Evolutionary conservation across 2,797 vertebrate species (phyloP).

Genomic region (Ficedula albicollis): DNA sequence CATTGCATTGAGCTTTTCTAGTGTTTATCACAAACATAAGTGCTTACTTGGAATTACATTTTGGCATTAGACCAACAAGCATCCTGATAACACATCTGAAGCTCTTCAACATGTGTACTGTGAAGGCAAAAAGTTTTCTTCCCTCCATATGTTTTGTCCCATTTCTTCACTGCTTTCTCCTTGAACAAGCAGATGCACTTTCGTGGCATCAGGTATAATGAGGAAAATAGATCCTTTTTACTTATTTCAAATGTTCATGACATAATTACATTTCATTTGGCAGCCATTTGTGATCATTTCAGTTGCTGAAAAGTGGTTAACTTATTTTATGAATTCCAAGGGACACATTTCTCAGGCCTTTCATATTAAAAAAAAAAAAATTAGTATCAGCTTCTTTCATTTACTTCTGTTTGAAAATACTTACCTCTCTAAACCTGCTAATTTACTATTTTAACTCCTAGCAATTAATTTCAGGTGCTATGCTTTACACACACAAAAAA

Average conservation of each 20-base stretch:
- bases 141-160: neutral
- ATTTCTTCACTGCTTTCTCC: neutral
- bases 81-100: neutral
- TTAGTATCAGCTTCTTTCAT: neutral
- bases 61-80: neutral
- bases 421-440: neutral
- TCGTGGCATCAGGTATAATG: neutral
- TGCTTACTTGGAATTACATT: neutral
- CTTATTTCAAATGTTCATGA: neutral
- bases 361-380: neutral
- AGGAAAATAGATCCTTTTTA: neutral
- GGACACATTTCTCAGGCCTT: neutral
- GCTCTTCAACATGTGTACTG: neutral
- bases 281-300: neutral
- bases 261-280: neutral
- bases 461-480: neutral
- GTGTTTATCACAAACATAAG: neutral
- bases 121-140: neutral
- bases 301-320: neutral
- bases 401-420: neutral
- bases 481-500: neutral
- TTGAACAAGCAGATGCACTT: neutral
- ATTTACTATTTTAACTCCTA: neutral
- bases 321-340: neutral
- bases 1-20: neutral